Evolutionary conservation across 2,113 vertebrate genomes (phyloP), one percentile per base, ranked within the genome.

Genomic region (Catagonus wagneri): DNA sequence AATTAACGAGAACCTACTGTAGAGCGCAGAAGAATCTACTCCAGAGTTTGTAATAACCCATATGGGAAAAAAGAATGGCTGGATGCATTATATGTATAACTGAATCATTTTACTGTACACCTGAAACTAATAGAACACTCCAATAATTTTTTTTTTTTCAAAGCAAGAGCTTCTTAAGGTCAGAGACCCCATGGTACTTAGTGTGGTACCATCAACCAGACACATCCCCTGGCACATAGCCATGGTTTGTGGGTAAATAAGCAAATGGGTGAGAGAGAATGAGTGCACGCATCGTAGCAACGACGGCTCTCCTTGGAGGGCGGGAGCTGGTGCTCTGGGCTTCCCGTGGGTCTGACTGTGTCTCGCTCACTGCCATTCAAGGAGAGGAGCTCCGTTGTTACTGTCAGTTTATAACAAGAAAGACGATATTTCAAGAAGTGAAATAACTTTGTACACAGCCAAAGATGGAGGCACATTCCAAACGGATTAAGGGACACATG

Each of bases 401-500:
- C 1, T 1, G 14, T 44, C 7, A 0, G 0, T 32, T 32, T 29
- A 10, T 10, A 72, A 15, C 23, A 50, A 50, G 20, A 66, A 61
- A 72, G 9, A 36, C 0, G 23, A 3, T 17, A 32, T 27, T 52
- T 27, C 56, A 61, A 61, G 34, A 56, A 16, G 11, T 22, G 5
- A 54, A 14, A 65, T 32, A 29, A 20, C 2, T 19, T 4, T 6
- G 32, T 23, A n/a, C 25, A n/a, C 7, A 3, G 22, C 7, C 65
- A 63, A 76, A 39, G 20, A 69, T 3, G 16, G 75, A 69, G 32
- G 20, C 52, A 1, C 54, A 3, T 6, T 52, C 4, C 22, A 9
- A 36, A 2, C 0, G 10, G 32, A 36, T 32, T 8, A n/a, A 23
- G 72, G n/a, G 13, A 20, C 0, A 14, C 27, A 0, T 0, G 3